Percentiles rank a stretch among this genome's conserved stretches.
These are phyloP conservation scores for Zeus faber DNA, from an alignment of 2,113 vertebrate genomes.

Conservation along the genomic window DNA sequence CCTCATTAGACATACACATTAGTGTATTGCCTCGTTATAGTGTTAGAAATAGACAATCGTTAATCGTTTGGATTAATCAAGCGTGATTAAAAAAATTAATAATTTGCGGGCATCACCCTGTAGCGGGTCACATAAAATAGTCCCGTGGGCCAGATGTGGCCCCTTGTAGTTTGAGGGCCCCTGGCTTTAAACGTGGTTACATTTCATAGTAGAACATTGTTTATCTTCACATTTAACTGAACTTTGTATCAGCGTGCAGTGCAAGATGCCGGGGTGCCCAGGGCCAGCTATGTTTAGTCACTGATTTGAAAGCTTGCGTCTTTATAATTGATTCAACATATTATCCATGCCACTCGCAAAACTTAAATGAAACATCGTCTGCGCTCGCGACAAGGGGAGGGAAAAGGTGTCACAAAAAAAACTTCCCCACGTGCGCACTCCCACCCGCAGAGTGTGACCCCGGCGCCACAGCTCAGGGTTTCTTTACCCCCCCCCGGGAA, in stretches of 20 bases:
- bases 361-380: conserved; percentile 35
- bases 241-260: too few relatives aligned
- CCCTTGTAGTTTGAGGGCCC: not conserved
- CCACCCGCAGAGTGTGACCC: conserved; percentile 50
- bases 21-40: too few relatives aligned
- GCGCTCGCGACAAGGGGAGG: conserved; percentile 14
- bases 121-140: not conserved
- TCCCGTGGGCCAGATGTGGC: not conserved
- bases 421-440: conserved; percentile 1
- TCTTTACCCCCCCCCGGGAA: conserved; percentile 30
- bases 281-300: conserved; percentile 26
- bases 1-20: too few relatives aligned
- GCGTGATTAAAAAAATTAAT: too few relatives aligned
- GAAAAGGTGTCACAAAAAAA: conserved; percentile 40
- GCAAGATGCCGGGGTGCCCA: not conserved
- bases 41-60: too few relatives aligned
- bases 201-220: too few relatives aligned
- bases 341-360: conserved; percentile 43
- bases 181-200: too few relatives aligned
- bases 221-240: too few relatives aligned
- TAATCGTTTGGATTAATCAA: too few relatives aligned
- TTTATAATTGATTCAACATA: conserved; percentile 19
- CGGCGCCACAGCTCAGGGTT: conserved; percentile 24
- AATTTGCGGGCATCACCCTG: too few relatives aligned
- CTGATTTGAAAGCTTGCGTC: conserved; percentile 23